Base-by-base conservation (phyloP, 2,797 vertebrate genomes). In the Agapornis canus region DNA sequence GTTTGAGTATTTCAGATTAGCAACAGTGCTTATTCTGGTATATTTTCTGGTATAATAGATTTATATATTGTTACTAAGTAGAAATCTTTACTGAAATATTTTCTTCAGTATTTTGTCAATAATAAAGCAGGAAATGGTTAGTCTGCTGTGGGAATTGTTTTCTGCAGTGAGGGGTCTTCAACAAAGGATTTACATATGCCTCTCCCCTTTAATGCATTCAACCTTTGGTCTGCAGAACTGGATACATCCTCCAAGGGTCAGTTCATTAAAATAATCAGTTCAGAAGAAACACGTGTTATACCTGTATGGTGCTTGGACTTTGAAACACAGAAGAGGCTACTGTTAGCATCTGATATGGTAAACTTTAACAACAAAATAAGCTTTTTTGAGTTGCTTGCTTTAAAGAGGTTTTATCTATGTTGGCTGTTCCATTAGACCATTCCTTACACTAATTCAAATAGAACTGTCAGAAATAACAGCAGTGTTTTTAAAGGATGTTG, bases 21-120 rank as follows among this genome's bases (percentile, higher is more conserved):
- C 25, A 71, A 14, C n/a, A 81, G 14, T 86, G n/a, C 71, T 87
- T 81, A 61, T 77, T 90, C 43, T 75, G 65, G 21, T 81, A 18
- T 68, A 60, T 72, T 89, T 92, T 19, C 51, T 86, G 54, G 32
- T 37, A 21, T 12, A 61, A 63, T 13, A 82, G 47, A 71, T 39
- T 68, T 92, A 63, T 83, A 77, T 86, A 86, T 91, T 83, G 54
- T 77, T 94, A 64, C 52, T 71, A 86, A 83, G 31, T 76, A 90
- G 80, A 91, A 94, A 35, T 59, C 52, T 69, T 83, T 69, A 37
- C 49, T 63, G 82, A 91, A 72, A 31, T 89, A 72, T 49, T 95
- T 95, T 94, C 22, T 78, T 92, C 52, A 63, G 2, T 95, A 57
- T 96, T 90, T 95, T 96, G 95, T 56, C 59, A 86, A 2, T 81